A percentile compares a stretch with the other conserved stretches of the same genome.
Evolutionary conservation across 2,797 vertebrate species (phyloP).

Genomic region (Mareca strepera): DNA sequence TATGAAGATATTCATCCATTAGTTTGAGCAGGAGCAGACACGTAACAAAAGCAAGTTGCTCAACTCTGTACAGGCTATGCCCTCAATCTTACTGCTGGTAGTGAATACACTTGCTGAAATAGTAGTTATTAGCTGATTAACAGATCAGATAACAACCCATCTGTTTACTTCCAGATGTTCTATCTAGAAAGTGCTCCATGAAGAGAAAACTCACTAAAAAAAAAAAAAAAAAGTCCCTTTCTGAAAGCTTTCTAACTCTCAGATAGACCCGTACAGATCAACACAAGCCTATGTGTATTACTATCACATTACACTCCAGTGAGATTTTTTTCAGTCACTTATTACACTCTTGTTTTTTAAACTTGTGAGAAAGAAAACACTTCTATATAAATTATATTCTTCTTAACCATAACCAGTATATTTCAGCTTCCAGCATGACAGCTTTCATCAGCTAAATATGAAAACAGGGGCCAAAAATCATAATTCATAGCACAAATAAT

Average conservation of each 20-base stretch:
- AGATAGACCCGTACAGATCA: background rate
- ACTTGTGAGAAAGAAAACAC: background rate
- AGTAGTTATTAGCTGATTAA: background rate
- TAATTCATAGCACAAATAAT: conserved; percentile 13
- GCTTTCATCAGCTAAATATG: background rate
- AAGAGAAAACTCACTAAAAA: background rate
- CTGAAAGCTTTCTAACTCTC: background rate
- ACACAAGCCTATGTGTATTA: background rate
- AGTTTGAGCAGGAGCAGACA: background rate
- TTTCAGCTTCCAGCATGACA: background rate
- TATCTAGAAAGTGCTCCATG: background rate
- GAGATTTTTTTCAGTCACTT: background rate
- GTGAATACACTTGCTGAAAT: background rate
- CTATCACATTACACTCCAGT: background rate
- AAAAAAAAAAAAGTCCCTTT: background rate
- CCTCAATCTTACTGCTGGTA: background rate
- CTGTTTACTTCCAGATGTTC: background rate
- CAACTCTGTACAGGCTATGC: background rate
- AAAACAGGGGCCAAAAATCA: conserved; percentile 15
- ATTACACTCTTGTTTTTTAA: background rate
- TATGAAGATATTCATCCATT: background rate
- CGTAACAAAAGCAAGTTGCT: background rate
- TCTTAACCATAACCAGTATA: background rate
- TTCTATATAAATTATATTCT: background rate
- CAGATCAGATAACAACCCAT: background rate